Evolutionary conservation across 2,113 vertebrate species (phyloP).

Genomic region (Triplophysa dalaica): DNA sequence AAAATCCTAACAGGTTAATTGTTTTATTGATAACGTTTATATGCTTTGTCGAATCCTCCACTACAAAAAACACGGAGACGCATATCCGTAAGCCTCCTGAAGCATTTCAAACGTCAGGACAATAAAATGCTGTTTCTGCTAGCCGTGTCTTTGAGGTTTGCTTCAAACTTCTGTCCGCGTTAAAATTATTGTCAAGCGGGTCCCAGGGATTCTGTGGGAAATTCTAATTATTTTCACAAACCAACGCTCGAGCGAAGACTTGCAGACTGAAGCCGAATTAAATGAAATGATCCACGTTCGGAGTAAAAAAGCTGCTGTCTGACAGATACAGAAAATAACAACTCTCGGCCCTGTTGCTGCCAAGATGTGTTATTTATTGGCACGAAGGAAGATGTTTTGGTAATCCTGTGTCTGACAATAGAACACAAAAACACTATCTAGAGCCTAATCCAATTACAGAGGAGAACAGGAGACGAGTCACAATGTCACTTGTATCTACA

Average conservation of each 20-base stretch:
- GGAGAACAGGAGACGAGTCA: slow-evolving; percentile 49
- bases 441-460: slow-evolving; percentile 64
- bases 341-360: slow-evolving; percentile 41
- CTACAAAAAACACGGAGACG: no score
- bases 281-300: slow-evolving; percentile 12
- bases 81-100: no score
- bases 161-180: background rate
- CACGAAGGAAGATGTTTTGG: slow-evolving; percentile 25
- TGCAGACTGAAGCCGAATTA: slow-evolving; percentile 6
- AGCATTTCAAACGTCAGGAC: no score
- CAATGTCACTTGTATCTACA: slow-evolving; percentile 60
- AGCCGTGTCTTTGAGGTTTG: background rate
- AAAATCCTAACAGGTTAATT: background rate
- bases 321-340: slow-evolving; percentile 48
- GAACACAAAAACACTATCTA: slow-evolving; percentile 58
- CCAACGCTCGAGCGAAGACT: background rate
- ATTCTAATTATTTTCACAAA: slow-evolving; percentile 11
- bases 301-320: slow-evolving; percentile 16
- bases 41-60: no score
- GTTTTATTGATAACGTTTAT: no score
- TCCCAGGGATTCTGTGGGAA: background rate
- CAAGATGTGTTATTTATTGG: slow-evolving; percentile 41
- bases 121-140: background rate
- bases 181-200: background rate
- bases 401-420: slow-evolving; percentile 58